Conservation (phyloP, 2,888 invertebrate genomes). For the Graphium colonna region DNA sequence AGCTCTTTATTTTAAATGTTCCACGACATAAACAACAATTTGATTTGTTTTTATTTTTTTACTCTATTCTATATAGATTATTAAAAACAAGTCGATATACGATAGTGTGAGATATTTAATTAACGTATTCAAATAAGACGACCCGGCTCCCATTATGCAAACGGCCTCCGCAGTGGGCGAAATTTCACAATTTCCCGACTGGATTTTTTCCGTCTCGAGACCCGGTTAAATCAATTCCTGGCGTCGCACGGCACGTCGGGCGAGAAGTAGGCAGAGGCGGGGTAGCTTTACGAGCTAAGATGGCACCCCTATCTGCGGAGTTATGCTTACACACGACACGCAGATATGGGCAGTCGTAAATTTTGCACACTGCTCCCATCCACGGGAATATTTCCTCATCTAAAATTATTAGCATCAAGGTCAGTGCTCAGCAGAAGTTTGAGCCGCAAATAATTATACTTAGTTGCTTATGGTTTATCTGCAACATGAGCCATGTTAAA, state of each 20-base stretch:
- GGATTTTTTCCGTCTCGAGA: conserved; percentile 9
- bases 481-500: too few relatives aligned
- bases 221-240: conserved; percentile 15
- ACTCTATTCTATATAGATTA: too few relatives aligned
- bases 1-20: too few relatives aligned
- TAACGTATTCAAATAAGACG: conserved; percentile 8
- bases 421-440: neutral
- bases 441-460: neutral
- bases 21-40: too few relatives aligned
- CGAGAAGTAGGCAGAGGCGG: neutral
- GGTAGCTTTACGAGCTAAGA: conserved; percentile 8
- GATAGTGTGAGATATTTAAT: conserved; percentile 10
- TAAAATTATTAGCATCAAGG: neutral
- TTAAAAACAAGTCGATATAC: neutral
- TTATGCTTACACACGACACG: conserved; percentile 7
- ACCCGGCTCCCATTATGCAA: conserved; percentile 3
- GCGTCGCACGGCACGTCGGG: conserved; percentile 4
- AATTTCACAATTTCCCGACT: conserved; percentile 1
- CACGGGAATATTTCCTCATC: neutral
- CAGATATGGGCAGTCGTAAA: conserved; percentile 3
- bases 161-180: conserved; percentile 2
- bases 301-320: conserved; percentile 4
- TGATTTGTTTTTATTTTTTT: too few relatives aligned
- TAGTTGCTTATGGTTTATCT: too few relatives aligned
- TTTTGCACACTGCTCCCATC: conserved; percentile 3